Percentiles rank a stretch among this genome's conserved stretches.
These are phyloP conservation scores for Todiramphus saurophagus DNA, from an alignment of 2,113 vertebrate species.

Conservation along the genomic window DNA sequence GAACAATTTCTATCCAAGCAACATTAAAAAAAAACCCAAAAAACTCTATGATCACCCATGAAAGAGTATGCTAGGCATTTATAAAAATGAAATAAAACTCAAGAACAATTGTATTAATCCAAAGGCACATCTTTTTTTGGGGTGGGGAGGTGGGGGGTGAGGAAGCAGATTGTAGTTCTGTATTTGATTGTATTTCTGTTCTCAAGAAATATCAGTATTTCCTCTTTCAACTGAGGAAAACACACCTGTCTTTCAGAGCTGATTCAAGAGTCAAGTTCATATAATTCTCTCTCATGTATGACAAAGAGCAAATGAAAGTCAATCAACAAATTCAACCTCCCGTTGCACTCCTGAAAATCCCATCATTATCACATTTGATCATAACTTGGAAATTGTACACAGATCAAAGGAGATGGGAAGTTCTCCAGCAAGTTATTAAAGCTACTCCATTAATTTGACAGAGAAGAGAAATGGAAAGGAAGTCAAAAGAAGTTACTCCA, in stretches of 20 bases:
- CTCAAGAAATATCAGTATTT: not conserved
- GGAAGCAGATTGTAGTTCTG: not conserved
- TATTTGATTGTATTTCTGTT: not conserved
- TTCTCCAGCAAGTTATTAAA: not conserved
- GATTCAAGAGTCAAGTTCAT: not conserved
- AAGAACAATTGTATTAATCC: not conserved
- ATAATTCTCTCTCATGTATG: not conserved
- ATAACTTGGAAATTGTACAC: not conserved
- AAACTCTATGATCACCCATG: not conserved
- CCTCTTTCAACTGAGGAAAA: not conserved
- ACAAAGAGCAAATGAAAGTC: not conserved
- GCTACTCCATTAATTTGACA: not conserved
- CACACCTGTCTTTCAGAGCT: not conserved
- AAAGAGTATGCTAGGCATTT: not conserved
- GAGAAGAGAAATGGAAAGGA: not conserved
- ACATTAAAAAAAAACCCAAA: not conserved
- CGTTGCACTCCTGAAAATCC: not conserved
- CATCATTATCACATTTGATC: not conserved
- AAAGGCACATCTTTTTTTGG: not conserved
- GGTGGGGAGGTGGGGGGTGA: no score
- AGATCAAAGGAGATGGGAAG: not conserved
- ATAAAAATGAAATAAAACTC: not conserved
- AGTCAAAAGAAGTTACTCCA: not conserved
- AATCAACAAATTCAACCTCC: not conserved
- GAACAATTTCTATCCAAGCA: not conserved